phyloP scores from a whole-genome alignment of 2,888 invertebrate genomes.

The Ischnura elegans region DNA sequence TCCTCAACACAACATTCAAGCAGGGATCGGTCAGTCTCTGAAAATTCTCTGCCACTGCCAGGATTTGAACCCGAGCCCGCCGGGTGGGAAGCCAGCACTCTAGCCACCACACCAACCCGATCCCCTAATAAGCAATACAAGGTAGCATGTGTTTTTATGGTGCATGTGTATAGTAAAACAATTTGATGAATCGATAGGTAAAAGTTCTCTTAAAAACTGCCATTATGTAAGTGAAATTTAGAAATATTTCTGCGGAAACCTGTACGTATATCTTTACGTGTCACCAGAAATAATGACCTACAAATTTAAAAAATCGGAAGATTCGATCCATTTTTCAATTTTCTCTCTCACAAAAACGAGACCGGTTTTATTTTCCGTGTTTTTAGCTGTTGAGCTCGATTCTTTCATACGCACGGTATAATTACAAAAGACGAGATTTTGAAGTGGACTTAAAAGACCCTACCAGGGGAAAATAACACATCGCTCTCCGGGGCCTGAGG shows the following conservation, averaged over 20 bases:
- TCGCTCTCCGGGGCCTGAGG: not conserved
- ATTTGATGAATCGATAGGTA: no score
- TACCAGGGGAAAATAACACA: not conserved
- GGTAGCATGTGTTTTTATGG: no score
- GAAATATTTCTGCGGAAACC: not conserved
- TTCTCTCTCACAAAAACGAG: not conserved
- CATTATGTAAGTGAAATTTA: no score
- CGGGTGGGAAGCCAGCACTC: no score
- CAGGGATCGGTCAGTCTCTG: no score
- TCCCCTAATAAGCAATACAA: no score
- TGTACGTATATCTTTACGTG: not conserved
- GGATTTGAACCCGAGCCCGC: no score
- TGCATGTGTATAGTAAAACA: no score
- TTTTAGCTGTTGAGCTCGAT: not conserved
- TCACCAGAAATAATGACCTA: not conserved
- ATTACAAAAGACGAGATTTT: not conserved
- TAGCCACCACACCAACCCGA: no score
- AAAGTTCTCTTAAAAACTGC: no score
- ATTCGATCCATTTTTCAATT: not conserved
- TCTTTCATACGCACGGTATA: not conserved
- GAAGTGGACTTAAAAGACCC: not conserved
- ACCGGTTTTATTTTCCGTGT: not conserved
- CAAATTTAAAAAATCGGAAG: not conserved
- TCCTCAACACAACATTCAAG: no score
- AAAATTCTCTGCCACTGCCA: no score